Evolutionary conservation across 2,797 vertebrate genomes (phyloP), one percentile per base, ranked within the genome.

Genomic region (Amniataba percoides): DNA sequence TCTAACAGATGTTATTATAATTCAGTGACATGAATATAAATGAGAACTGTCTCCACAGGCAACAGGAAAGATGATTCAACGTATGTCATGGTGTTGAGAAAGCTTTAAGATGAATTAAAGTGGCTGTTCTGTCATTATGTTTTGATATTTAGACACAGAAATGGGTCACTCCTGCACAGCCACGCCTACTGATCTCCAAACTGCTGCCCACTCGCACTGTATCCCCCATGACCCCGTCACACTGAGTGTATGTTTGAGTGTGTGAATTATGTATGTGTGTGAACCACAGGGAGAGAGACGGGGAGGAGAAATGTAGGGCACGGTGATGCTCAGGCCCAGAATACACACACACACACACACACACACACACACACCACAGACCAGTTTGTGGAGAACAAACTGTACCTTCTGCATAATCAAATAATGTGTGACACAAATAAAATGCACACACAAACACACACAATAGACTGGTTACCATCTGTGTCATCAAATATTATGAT

Each of bases 251-350:
- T 71, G 77, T 81, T 58, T 71, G 75, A 77, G 85, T 52, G 83
- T 76, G 78, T 92, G 88, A 91, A 92, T 92, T 84, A 93, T 94
- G 82, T 40, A 90, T 91, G 90, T 83, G 83, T 84, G 83, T 78
- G 84, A 88, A 83, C 82, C 81, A 66, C 70, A 40, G 74, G 77
- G 83, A 83, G 77, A 69, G 83, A 66, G 62, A 80, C 25, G 18
- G 80, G 85, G 81, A 83, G 82, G 84, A 85, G 86, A 90, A 94
- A 94, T 94, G 92, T 94, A 90, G 92, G 92, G 81, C 93, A 94
- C 49, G 43, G 67, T 81, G 80, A 77, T 74, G 83, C 89, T 81
- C 46, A 83, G 74, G 56, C 78, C 58, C 66, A 77, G 73, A 86
- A 89, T 71, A 74, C 51, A 86, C 73, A 87, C 69, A 80, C 64